Base-by-base conservation (phyloP, 2,797 vertebrate species). In the Ptychadena robeensis region DNA sequence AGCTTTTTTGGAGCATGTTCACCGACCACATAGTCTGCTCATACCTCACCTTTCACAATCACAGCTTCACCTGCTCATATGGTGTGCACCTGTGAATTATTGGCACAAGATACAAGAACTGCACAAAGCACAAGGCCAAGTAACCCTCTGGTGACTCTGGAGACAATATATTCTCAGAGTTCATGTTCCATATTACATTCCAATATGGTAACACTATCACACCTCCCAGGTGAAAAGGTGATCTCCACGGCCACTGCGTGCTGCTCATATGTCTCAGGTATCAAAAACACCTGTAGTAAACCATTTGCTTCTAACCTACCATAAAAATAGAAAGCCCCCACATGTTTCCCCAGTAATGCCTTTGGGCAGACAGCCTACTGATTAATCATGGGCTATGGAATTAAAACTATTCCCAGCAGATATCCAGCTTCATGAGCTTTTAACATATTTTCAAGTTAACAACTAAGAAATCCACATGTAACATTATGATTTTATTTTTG, bases 171-270 rank as follows among this genome's bases (percentile, higher is more conserved):
- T 85, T 81, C 31, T 74, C 63, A 57, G 77, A 80, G 78, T 76
- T 76, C 72, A 85, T 85, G 78, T 76, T 80, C 78, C 78, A 85
- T 85, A 81, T 75, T 80, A 68, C 83, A 85, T 85, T 85, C 83
- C 83, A 80, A 76, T 85, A 76, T 85, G 38, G 78, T 76, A 85
- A 85, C 78, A 80, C 78, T 85, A 85, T 85, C 83, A 85, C 83
- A 85, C 83, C 83, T 85, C 57, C 37, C 78, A 81, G 83, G 78
- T 85, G 83, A 85, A 85, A 69, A 75, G 83, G 83, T 85, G 78
- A 85, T 72, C 66, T 76, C 37, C 78, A 76, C 48, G 57, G 63
- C 83, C 83, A 85, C 65, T 76, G 66, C 78, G 14, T 59, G 66
- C 57, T 85, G 71, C 78, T 85, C 78, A 66, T 48, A 81, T 72